Evolutionary conservation across 2,113 vertebrate genomes (phyloP), one percentile per base, ranked within the genome.

Genomic region (Rhodinocichla rosea): DNA sequence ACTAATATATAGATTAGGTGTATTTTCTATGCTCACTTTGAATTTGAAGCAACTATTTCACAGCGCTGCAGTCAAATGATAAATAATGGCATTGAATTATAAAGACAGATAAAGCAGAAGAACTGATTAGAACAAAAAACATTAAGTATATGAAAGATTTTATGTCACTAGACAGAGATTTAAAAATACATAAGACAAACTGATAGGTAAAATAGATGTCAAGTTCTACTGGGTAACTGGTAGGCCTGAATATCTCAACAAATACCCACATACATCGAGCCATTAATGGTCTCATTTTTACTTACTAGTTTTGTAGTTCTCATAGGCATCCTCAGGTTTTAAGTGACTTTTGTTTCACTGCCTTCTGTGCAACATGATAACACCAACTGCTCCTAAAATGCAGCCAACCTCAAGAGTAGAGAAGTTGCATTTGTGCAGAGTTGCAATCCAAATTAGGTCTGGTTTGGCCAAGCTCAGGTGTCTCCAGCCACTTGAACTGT

Each of bases 241-340:
- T 60, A 79, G 44, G 53, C 23, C 16, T 2, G 2, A 57, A 19
- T 55, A n/a, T 57, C 40, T 83, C 30, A 21, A 27, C 23, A 67
- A 52, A 39, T 62, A 47, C 5, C 14, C 22, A 40, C 6, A 6
- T 28, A 45, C 3, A 40, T 23, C 0, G 0, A 80, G 35, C 45
- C 17, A n/a, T 33, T 44, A n/a, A 15, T 59, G 18, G 4, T 50
- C 53, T 87, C 17, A 8, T 16, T 93, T 70, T 26, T 28, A 42
- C 7, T 68, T 76, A 26, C 2, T 56, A 57, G 22, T 68, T 91
- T 45, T 77, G 49, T 73, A 64, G 35, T 56, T 69, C 40, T 84
- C 6, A 1, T 33, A 26, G 15, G 13, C 11, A 68, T 55, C 55
- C 5, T 81, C 67, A 80, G 62, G 19, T 68, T 76, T 80, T 47